These are phyloP conservation scores for Dryobotodes eremita DNA, from an alignment of 2,888 invertebrate species.

Conservation along the genomic window DNA sequence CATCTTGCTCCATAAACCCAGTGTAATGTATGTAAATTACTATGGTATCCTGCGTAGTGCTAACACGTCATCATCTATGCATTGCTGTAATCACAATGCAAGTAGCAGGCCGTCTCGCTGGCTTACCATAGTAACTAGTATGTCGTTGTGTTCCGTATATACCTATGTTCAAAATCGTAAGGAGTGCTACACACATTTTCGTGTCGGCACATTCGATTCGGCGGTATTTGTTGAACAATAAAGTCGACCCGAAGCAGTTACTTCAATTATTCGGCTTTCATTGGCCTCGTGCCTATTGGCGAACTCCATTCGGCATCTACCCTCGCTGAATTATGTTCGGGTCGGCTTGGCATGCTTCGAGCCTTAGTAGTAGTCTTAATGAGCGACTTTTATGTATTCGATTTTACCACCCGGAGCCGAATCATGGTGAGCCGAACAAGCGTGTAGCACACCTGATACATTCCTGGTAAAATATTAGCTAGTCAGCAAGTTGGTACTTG, in stretches of 20 bases:
- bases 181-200: not conserved
- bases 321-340: too few relatives aligned
- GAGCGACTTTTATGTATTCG: not conserved
- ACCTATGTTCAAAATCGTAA: not conserved
- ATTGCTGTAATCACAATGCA: conserved; percentile 54
- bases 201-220: not conserved
- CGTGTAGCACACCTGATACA: too few relatives aligned
- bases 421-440: too few relatives aligned
- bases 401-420: not conserved
- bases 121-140: not conserved
- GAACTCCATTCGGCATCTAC: too few relatives aligned
- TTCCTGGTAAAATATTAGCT: too few relatives aligned
- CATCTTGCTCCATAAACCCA: conserved; percentile 1
- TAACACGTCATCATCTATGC: conserved; percentile 58
- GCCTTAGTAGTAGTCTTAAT: too few relatives aligned
- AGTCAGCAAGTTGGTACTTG: too few relatives aligned
- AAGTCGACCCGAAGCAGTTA: not conserved
- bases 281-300: not conserved
- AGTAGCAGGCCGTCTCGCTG: not conserved
- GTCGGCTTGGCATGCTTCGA: too few relatives aligned
- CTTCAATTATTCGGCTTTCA: not conserved
- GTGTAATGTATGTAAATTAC: conserved; percentile 49
- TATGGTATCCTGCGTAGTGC: not conserved
- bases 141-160: not conserved
- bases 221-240: too few relatives aligned